A percentile compares a stretch with the other conserved stretches of the same genome.
Evolutionary conservation across 2,888 invertebrate genomes (phyloP).

Genomic region (Pecten maximus): DNA sequence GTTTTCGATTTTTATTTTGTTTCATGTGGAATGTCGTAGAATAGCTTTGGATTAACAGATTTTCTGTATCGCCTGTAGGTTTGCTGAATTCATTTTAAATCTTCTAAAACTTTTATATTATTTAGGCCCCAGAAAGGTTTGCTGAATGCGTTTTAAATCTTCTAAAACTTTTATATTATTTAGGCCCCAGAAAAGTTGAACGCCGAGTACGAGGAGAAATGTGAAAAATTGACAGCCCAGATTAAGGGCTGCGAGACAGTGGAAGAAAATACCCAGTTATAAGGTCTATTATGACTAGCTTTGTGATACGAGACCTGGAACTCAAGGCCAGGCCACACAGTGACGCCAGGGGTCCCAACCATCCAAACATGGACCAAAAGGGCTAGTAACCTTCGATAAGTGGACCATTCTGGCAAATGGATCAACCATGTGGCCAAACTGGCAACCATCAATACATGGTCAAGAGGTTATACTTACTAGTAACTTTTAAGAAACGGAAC

Average conservation of each 20-base stretch:
- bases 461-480: background rate
- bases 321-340: background rate
- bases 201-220: constrained; percentile 69
- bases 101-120: constrained; percentile 30
- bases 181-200: constrained; percentile 64
- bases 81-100: too few species aligned
- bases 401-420: too few species aligned
- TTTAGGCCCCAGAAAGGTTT: constrained; percentile 66
- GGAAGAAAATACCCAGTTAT: constrained; percentile 54
- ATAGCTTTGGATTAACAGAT: too few species aligned
- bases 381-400: too few species aligned
- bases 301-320: background rate
- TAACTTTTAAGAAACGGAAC: background rate
- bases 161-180: constrained; percentile 40
- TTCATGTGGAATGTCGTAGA: too few species aligned
- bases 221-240: constrained; percentile 65
- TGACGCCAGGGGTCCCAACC: too few species aligned
- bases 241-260: constrained; percentile 57
- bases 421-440: background rate
- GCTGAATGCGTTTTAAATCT: too few species aligned
- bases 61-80: too few species aligned
- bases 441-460: too few species aligned
- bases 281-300: constrained; percentile 33
- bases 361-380: too few species aligned
- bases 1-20: too few species aligned